Evolutionary conservation across 2,888 invertebrate species (phyloP).

Genomic region (Rapana venosa): DNA sequence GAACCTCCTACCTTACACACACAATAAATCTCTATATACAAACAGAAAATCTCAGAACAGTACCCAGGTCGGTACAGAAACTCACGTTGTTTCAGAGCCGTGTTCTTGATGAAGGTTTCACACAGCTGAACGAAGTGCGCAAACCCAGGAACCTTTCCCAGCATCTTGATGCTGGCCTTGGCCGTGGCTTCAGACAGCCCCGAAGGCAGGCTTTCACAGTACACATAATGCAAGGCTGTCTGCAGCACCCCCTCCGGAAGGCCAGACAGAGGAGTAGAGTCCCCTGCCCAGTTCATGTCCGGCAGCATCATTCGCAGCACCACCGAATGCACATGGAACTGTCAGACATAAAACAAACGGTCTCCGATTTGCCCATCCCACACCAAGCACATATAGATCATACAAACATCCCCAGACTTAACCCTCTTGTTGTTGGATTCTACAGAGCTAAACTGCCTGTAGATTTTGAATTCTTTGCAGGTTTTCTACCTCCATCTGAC

Average conservation of each 20-base stretch:
- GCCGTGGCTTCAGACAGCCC: constrained; percentile 83
- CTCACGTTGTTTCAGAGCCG: constrained; percentile 84
- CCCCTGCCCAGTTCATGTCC: constrained; percentile 81
- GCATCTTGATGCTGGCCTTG: constrained; percentile 80
- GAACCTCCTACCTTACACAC: too few species aligned
- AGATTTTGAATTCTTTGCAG: too few species aligned
- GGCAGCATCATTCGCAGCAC: constrained; percentile 82
- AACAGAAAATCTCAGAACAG: too few species aligned
- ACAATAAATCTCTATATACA: too few species aligned
- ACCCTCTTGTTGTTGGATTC: too few species aligned
- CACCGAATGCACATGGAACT: constrained; percentile 81
- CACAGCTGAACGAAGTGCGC: constrained; percentile 82
- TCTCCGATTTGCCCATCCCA: too few species aligned
- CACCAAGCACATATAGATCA: not conserved
- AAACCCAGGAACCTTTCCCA: constrained; percentile 80
- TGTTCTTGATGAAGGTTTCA: constrained; percentile 83
- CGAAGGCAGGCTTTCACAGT: constrained; percentile 83
- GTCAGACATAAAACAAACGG: constrained; percentile 45
- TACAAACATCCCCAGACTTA: not conserved
- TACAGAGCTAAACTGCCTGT: too few species aligned
- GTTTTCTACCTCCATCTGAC: too few species aligned
- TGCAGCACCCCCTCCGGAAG: constrained; percentile 83
- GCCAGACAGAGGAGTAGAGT: constrained; percentile 80
- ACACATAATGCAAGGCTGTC: constrained; percentile 83
- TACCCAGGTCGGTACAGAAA: not conserved